phyloP scores from a whole-genome alignment of 2,888 invertebrate species.

The Drosophila conformis region DNA sequence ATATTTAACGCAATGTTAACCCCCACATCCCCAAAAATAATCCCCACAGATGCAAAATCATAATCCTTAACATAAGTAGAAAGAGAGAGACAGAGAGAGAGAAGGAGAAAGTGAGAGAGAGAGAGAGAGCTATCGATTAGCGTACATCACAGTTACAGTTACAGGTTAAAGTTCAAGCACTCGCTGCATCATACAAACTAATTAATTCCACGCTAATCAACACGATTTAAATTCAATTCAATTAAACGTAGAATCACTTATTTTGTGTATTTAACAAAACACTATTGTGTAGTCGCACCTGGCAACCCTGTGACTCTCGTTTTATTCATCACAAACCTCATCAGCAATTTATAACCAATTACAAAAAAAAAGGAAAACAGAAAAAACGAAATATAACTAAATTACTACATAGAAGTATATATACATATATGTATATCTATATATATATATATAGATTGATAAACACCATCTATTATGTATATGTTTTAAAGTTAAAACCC shows the following conservation, averaged over 20 bases:
- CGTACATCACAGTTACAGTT: conserved; percentile 34
- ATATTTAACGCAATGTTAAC: conserved; percentile 68
- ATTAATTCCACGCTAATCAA: conserved; percentile 31
- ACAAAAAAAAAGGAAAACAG: conserved; percentile 9
- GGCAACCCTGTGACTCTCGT: conserved; percentile 43
- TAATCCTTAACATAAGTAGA: conserved; percentile 50
- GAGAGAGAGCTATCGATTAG: conserved; percentile 47
- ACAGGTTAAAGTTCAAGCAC: conserved; percentile 41
- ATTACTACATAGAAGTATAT: conserved; percentile 25
- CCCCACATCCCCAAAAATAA: conserved; percentile 7
- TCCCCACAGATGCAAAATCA: conserved; percentile 32
- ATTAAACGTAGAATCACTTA: conserved; percentile 42
- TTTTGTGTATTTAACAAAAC: conserved; percentile 37
- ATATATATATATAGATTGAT: conserved; percentile 12
- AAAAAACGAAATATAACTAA: conserved; percentile 18
- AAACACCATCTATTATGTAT: conserved; percentile 36
- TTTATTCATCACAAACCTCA: conserved; percentile 51
- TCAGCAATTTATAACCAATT: conserved; percentile 59
- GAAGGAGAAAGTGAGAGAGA: conserved; percentile 18
- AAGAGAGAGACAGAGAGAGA: conserved; percentile 22
- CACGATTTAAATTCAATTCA: conserved; percentile 3
- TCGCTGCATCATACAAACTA: conserved; percentile 23
- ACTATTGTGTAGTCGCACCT: conserved; percentile 41
- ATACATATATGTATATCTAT: conserved; percentile 13
- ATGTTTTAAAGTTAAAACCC: conserved; percentile 41